phyloP scores from a whole-genome alignment of 1,140 invertebrate genomes.

The Littorina saxatilis region DNA sequence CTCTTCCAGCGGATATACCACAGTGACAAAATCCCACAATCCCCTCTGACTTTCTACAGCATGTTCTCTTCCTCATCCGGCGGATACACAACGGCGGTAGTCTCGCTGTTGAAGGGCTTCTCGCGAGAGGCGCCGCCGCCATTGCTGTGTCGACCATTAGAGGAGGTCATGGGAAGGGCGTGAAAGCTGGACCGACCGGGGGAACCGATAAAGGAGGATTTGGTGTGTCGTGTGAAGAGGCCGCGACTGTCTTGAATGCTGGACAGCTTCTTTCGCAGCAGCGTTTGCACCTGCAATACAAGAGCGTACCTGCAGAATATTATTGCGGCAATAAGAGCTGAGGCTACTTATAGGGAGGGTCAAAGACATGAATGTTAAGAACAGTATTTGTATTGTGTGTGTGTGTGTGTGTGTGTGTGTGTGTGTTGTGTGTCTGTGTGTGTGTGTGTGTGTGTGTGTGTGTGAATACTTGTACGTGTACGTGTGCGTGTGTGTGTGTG shows the following conservation, averaged over 20 bases:
- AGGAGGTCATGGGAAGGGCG: slow-evolving; percentile 36
- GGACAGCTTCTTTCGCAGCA: slow-evolving; percentile 54
- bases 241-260: slow-evolving; percentile 60
- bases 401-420: no score
- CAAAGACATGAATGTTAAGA: no score
- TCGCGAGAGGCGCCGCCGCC: not conserved
- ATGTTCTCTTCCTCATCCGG: slow-evolving; percentile 15
- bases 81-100: not conserved
- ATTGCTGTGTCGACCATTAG: slow-evolving; percentile 14
- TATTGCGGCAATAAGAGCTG: not conserved
- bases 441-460: no score
- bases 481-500: not conserved
- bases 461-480: not conserved
- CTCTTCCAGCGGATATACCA: no score
- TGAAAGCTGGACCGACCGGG: slow-evolving; percentile 46
- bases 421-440: no score
- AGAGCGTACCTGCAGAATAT: not conserved
- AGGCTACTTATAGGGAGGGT: no score
- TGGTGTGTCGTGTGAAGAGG: slow-evolving; percentile 58
- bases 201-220: slow-evolving; percentile 59
- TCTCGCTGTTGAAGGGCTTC: slow-evolving; percentile 18
- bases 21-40: no score
- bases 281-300: not conserved
- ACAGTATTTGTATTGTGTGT: no score
- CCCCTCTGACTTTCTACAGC: not conserved